Evolutionary conservation across 2,888 invertebrate genomes (phyloP), one percentile per base, ranked within the genome.

Genomic region (Xestia c-nigrum): DNA sequence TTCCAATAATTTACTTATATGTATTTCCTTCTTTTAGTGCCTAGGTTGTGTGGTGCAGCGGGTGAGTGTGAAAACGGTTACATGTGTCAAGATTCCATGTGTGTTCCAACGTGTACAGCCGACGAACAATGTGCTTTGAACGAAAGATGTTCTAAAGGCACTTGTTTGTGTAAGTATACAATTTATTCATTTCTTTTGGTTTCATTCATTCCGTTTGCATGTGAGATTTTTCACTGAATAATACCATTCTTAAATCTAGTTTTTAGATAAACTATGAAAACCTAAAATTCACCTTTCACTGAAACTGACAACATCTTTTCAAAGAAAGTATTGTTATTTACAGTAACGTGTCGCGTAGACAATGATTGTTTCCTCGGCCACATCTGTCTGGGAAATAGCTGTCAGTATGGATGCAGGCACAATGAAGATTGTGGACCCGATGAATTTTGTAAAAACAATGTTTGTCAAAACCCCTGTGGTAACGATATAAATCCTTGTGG

Each of bases 351-450:
- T 91, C 97, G 99, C 68, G 98, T 99, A 1, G 99, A 99, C 92
- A 98, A 99, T 90, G 99, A 99, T 90, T 99, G 99, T 90, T 99
- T 99, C 97, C 96, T 99, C 78, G 99, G 99, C 1, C 99, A 99
- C 90, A 98, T 99, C 85, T 99, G 99, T 90, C 94, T 99, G 76
- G 97, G 98, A 90, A 98, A 98, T 90, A 98, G 98, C 95, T 99
- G 99, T 91, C 97, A 98, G 78, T 98, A 98, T 87, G 99, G 99
- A 59, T 99, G 99, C 91, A 98, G 98, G 85, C 97, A 97, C 31
- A 98, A 99, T 90, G 98, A 98, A 88, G 99, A 99, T 92, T 99
- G 99, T 93, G 98, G 98, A 85, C 98, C 98, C 0, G 98, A 98
- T 72, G 98, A 99, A 92, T 98, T 98, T 10, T 99, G 99, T 90